Evolutionary conservation across 2,113 vertebrate species (phyloP).

Genomic region (Lophochroa leadbeateri): DNA sequence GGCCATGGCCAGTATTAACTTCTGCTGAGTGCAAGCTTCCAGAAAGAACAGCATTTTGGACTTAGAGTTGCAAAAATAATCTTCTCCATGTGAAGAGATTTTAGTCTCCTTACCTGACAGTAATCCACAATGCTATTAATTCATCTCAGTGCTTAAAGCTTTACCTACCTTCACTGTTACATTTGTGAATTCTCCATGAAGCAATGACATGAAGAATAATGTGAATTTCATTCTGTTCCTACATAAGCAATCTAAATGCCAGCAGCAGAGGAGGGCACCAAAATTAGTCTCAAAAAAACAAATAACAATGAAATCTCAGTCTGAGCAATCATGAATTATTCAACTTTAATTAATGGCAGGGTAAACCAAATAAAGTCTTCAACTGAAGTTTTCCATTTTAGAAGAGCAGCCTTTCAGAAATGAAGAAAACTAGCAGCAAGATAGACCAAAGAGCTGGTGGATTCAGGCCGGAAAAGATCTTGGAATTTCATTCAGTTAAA

Average conservation of each 20-base stretch:
- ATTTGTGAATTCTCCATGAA: neutral
- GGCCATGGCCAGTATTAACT: neutral
- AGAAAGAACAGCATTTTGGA: neutral
- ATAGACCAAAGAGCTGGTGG: neutral
- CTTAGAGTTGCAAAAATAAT: neutral
- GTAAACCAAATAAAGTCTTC: neutral
- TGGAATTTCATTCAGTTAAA: neutral
- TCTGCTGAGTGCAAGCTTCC: neutral
- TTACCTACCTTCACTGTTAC: neutral
- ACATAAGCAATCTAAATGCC: neutral
- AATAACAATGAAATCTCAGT: neutral
- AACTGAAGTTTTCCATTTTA: neutral
- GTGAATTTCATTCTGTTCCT: neutral
- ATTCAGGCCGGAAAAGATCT: neutral
- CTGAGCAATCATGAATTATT: slow-evolving; percentile 15
- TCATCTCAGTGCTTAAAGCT: neutral
- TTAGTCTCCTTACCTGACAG: neutral
- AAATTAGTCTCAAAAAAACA: neutral
- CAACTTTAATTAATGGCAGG: neutral
- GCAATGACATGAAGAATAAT: neutral
- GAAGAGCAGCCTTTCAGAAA: slow-evolving; percentile 7
- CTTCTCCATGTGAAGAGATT: neutral
- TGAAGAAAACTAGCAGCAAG: neutral
- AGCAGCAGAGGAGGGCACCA: neutral
- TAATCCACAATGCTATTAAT: neutral